These are phyloP conservation scores for Venturia canescens DNA, from an alignment of 1,140 invertebrate genomes.

Conservation along the genomic window DNA sequence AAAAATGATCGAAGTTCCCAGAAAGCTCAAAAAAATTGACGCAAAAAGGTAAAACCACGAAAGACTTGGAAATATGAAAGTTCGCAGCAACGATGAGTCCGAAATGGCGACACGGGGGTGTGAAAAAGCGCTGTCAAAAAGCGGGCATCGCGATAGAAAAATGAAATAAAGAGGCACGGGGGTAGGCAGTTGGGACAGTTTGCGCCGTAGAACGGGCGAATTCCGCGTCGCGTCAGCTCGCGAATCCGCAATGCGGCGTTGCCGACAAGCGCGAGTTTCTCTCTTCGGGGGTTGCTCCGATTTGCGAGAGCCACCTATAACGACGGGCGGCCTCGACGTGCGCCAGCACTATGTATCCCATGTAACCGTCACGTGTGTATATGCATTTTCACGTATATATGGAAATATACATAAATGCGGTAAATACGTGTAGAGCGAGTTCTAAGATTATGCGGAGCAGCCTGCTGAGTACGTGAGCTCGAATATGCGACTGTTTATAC, in stretches of 20 bases:
- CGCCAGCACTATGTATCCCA: neutral
- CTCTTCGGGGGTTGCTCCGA: slow-evolving; percentile 37
- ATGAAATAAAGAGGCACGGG: neutral
- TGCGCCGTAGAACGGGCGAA: neutral
- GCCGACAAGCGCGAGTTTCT: slow-evolving; percentile 58
- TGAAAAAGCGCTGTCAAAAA: no score
- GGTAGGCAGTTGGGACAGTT: neutral
- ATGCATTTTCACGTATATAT: neutral
- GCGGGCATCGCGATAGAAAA: neutral
- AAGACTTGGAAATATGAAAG: no score
- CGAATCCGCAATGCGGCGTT: slow-evolving; percentile 76
- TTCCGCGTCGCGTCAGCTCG: slow-evolving; percentile 68
- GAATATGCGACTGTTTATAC: no score
- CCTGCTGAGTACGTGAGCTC: no score
- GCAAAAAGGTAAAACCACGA: no score
- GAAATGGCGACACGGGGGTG: no score
- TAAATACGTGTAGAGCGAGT: no score
- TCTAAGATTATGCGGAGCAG: no score
- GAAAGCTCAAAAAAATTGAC: no score
- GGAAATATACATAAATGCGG: no score
- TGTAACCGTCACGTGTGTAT: slow-evolving; percentile 2
- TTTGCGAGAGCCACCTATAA: slow-evolving; percentile 24
- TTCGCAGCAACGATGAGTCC: no score
- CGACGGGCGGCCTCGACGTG: slow-evolving; percentile 31
- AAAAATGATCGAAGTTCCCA: no score